Conservation (phyloP, 2,797 vertebrate species). For the Capromys pilorides region DNA sequence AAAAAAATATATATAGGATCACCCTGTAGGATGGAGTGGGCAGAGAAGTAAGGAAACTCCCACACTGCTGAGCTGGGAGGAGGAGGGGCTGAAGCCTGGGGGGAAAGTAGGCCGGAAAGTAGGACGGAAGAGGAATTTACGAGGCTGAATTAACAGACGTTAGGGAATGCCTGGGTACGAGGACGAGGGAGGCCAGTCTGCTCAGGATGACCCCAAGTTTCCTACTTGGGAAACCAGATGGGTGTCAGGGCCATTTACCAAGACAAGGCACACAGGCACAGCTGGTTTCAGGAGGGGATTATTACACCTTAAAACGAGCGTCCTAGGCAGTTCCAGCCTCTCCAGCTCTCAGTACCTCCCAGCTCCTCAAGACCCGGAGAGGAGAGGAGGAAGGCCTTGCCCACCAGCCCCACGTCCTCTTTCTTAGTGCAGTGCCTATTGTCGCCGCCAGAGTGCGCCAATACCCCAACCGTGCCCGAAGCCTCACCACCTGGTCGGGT, state of each 20-base stretch:
- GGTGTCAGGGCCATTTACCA: not conserved
- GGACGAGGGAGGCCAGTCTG: not conserved
- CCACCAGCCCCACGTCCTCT: not conserved
- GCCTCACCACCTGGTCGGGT: not conserved
- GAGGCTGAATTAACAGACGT: not conserved
- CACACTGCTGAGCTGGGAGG: not conserved
- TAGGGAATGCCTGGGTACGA: not conserved
- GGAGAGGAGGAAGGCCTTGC: not conserved
- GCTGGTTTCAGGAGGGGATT: not conserved
- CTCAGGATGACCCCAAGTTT: not conserved
- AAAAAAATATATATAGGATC: no score
- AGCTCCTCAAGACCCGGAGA: not conserved
- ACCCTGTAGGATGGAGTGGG: not conserved
- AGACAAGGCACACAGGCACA: not conserved
- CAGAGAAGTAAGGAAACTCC: not conserved
- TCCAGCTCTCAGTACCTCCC: not conserved
- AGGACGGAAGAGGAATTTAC: not conserved
- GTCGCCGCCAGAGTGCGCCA: conserved; percentile 59
- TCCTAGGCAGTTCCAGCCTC: not conserved
- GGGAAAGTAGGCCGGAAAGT: no score
- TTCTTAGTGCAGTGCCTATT: not conserved
- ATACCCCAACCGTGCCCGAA: not conserved
- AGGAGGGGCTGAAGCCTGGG: no score
- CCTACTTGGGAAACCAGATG: not conserved
- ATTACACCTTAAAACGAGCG: not conserved